Evolutionary conservation across 2,888 invertebrate genomes (phyloP), one percentile per base, ranked within the genome.

Genomic region (Microctonus aethiopoides): DNA sequence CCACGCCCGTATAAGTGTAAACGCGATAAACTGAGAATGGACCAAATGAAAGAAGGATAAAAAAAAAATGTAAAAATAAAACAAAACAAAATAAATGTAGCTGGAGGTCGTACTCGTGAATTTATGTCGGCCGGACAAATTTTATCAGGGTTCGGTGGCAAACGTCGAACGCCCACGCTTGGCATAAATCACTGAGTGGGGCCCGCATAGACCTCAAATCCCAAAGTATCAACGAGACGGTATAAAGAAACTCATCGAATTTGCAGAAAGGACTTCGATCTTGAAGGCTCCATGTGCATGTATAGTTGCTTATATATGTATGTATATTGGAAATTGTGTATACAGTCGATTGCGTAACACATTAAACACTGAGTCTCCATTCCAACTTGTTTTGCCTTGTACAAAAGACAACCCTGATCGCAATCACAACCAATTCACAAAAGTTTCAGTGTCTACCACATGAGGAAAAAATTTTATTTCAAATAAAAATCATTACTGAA

Each of bases 111-210:
- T 79, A 81, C 82, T 80, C 80, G 82, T 82, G 80, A 81, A 86
- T 86, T 86, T 86, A 86, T 84, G 81, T 84, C 79, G 82, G 78
- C 77, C 76, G 80, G 83, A 83, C 85, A 85, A 86, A 86, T 86
- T 86, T 86, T 85, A 86, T 86, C 86, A 83, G 82, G 81, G 80
- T 83, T 81, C 86, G 80, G 86, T 86, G 85, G 85, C 85, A 84
- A 86, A 84, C 83, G 81, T 77, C 79, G 77, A 74, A 77, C 85
- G 82, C 86, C 85, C 80, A 85, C 85, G 81, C 82, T 73, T 71
- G 64, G 70, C 77, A 79, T 86, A 85, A 85, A 86, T 86, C 85
- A 85, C 81, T 57, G 36, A 64, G 64, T 54, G 16, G 22, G 46
- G 32, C 13, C 46, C n/a, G n/a, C 51, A 52, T 52, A 36, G 29